Evolutionary conservation across 2,113 vertebrate species (phyloP).

Genomic region (Anhinga anhinga): DNA sequence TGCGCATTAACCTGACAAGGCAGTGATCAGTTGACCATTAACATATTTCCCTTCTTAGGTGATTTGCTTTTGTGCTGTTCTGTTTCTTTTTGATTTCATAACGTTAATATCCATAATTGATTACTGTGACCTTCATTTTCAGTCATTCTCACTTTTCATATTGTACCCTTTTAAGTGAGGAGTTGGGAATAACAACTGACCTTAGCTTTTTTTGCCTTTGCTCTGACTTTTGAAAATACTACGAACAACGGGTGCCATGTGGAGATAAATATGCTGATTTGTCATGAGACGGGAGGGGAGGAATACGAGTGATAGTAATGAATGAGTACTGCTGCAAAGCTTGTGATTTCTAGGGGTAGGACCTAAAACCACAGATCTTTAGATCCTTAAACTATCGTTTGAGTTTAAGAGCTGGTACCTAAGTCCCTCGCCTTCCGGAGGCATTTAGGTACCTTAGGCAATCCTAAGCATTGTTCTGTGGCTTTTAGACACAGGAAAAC

Average conservation of each 20-base stretch:
- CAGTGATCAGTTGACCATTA: constrained; percentile 2
- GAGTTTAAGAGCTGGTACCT: neutral
- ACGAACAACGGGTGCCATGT: accelerated
- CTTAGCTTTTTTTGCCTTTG: neutral
- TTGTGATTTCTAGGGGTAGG: neutral
- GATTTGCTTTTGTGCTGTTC: neutral
- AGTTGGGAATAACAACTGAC: neutral
- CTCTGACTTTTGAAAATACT: neutral
- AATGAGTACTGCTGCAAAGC: neutral
- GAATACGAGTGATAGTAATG: accelerated
- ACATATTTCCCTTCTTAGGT: constrained; percentile 44
- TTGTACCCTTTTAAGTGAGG: neutral
- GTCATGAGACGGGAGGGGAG: neutral
- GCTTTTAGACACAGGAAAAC: neutral
- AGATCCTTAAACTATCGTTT: neutral
- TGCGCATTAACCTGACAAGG: neutral
- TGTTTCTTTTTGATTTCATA: neutral
- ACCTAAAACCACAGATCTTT: neutral
- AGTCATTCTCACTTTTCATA: neutral
- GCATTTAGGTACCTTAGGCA: neutral
- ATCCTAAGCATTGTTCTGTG: no score
- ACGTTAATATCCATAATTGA: accelerated
- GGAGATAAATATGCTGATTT: neutral
- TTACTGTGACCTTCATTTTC: neutral
- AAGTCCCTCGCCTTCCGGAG: neutral